Conservation (phyloP, 2,888 invertebrate species). For the Lumbricus terrestris region DNA sequence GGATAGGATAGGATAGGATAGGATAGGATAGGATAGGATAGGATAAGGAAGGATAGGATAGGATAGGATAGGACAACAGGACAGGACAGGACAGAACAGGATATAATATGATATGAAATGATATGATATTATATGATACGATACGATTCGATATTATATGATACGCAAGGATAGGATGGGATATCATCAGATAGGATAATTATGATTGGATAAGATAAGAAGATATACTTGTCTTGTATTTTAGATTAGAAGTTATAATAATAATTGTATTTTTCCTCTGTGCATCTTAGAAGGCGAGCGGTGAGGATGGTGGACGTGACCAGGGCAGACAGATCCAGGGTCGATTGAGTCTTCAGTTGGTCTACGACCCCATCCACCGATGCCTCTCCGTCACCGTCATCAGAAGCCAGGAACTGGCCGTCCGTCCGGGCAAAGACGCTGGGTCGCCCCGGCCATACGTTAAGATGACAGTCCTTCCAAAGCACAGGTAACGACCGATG, state of each 20-base stretch:
- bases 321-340: slow-evolving; percentile 39
- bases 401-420: slow-evolving; percentile 75
- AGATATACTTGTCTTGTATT: not conserved
- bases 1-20: too few relatives aligned
- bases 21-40: too few relatives aligned
- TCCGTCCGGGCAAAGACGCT: slow-evolving; percentile 33
- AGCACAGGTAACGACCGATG: slow-evolving; percentile 45
- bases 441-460: slow-evolving; percentile 42
- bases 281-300: not conserved
- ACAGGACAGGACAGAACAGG: too few relatives aligned
- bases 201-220: too few relatives aligned
- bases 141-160: too few relatives aligned
- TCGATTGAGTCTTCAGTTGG: slow-evolving; percentile 78
- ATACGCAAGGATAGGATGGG: too few relatives aligned
- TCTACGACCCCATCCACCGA: slow-evolving; percentile 80
- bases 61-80: too few relatives aligned
- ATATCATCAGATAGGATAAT: too few relatives aligned
- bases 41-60: too few relatives aligned
- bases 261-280: not conserved
- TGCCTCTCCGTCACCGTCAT: slow-evolving; percentile 82
- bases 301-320: not conserved
- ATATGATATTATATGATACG: too few relatives aligned
- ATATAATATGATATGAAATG: too few relatives aligned
- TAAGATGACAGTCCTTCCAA: slow-evolving; percentile 45
- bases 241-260: too few relatives aligned